Evolutionary conservation across 2,113 vertebrate species (phyloP), one percentile per base, ranked within the genome.

Genomic region (Nymphicus hollandicus): DNA sequence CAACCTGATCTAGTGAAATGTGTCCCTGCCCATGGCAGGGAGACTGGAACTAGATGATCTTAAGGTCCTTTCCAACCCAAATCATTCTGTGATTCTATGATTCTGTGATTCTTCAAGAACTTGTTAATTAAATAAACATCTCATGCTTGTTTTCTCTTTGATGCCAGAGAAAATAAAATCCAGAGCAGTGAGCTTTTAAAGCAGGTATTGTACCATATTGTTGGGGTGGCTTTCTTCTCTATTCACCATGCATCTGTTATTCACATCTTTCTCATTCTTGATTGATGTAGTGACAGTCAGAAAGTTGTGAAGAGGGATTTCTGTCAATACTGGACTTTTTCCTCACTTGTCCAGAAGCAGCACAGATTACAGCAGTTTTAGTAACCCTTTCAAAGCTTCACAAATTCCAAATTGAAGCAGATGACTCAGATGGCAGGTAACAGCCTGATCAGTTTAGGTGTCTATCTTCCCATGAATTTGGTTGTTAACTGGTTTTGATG

Each of bases 341-440:
- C 11, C 9, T 69, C 1, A 0, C 9, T 43, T 13, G 13, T n/a
- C 16, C 16, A 41, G 33, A 17, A 35, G 15, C 23, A 77, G 10
- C 31, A 63, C 12, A 44, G 11, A 10, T 35, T 44, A 46, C n/a
- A 91, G 23, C 4, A 37, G 4, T 29, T 94, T 76, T 43, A 46
- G 14, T 12, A 63, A 17, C 3, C 10, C 22, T 68, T 23, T 56
- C 10, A 27, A 78, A 24, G 13, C 17, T 66, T 86, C 27, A 46
- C 24, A 63, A 37, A 56, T 66, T 74, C 27, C n/a, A 33, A 39
- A 84, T 63, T 4, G 6, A 41, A 83, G 10, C 15, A 18, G 7
- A 17, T 53, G 18, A 44, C 29, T 82, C 24, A n/a, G 11, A 50
- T 1, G 1, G 3, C 33, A 66, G 15, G 13, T 25, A 80, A n/a